These are phyloP conservation scores for Coenonympha arcania DNA, from an alignment of 2,888 invertebrate genomes.

Conservation along the genomic window DNA sequence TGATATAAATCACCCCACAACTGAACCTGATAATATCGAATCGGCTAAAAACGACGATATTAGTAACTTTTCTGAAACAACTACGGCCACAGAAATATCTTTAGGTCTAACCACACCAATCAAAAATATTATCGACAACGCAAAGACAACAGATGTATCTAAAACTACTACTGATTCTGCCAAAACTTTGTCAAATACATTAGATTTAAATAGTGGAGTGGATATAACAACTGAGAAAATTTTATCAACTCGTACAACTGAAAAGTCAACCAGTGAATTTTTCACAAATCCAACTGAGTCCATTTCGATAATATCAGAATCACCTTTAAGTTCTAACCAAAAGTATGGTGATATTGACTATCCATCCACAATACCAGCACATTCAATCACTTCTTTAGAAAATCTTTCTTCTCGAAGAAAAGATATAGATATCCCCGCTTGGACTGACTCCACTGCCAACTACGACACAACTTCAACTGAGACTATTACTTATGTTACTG, in stretches of 20 bases:
- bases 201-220: neutral
- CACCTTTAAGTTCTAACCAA: neutral
- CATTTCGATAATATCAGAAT: neutral
- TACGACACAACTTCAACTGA: conserved; percentile 62
- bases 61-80: neutral
- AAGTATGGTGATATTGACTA: conserved; percentile 4
- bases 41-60: conserved; percentile 1
- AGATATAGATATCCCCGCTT: conserved; percentile 63
- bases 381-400: conserved; percentile 49
- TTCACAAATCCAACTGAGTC: neutral
- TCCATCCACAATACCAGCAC: conserved; percentile 25
- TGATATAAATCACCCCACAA: neutral
- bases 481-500: conserved; percentile 35
- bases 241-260: neutral
- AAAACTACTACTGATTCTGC: neutral
- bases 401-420: conserved; percentile 61
- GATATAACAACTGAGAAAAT: neutral
- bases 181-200: neutral
- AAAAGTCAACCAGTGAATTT: neutral
- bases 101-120: neutral
- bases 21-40: neutral
- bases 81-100: neutral
- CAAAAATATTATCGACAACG: neutral
- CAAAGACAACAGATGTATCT: neutral
- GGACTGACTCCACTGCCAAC: conserved; percentile 56